These are phyloP conservation scores for Heliothis virescens DNA, from an alignment of 1,140 invertebrate species.

Conservation along the genomic window DNA sequence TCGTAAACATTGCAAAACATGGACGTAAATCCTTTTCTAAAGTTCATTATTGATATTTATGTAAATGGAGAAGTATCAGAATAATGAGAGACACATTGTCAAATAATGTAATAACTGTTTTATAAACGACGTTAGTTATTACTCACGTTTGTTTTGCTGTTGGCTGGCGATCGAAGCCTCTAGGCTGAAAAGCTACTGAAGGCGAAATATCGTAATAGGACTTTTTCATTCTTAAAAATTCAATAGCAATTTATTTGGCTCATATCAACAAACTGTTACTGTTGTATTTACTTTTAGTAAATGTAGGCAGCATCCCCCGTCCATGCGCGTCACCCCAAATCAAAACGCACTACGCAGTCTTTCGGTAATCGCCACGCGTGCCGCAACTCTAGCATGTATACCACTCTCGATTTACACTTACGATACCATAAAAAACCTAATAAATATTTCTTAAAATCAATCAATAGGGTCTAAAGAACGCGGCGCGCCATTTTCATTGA, in stretches of 20 bases:
- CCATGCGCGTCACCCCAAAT: conserved; percentile 72
- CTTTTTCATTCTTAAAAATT: neutral
- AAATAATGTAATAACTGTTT: too few species aligned
- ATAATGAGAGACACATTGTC: too few species aligned
- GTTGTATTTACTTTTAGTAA: conserved; percentile 68
- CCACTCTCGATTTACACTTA: conserved; percentile 49
- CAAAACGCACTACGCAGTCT: conserved; percentile 77
- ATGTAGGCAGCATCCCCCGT: conserved; percentile 67
- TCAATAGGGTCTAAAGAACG: conserved; percentile 30
- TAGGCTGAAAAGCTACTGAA: too few species aligned
- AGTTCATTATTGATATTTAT: too few species aligned
- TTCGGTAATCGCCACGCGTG: conserved; percentile 70
- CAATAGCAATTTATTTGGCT: neutral
- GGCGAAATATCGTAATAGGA: too few species aligned
- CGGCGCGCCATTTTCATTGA: neutral
- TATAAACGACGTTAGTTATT: too few species aligned
- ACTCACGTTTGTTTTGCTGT: too few species aligned
- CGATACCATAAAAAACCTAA: conserved; percentile 52
- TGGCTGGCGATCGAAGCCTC: too few species aligned
- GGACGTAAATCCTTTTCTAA: too few species aligned
- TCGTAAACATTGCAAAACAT: too few species aligned
- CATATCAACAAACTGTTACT: conserved; percentile 35
- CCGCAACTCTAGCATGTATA: conserved; percentile 67
- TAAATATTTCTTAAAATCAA: conserved; percentile 54
- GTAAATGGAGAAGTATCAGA: too few species aligned